A percentile compares a stretch with the other conserved stretches of the same genome.
Evolutionary conservation across 2,888 invertebrate genomes (phyloP).

Genomic region (Rhagonycha fulva): DNA sequence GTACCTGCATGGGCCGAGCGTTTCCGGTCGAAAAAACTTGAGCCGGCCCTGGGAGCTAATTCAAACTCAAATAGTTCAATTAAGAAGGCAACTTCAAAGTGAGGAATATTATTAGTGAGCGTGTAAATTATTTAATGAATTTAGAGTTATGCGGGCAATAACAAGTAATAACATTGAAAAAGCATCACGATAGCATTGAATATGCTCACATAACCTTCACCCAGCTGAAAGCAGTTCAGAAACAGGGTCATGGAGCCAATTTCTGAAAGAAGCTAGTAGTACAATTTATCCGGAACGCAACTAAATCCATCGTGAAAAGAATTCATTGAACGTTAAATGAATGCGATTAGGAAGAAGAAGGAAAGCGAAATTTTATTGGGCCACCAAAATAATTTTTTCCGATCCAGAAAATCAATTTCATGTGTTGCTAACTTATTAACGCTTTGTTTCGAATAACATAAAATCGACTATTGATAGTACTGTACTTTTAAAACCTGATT

Average conservation of each 20-base stretch:
- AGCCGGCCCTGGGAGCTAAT: not conserved
- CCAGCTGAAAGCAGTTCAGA: constrained; percentile 9
- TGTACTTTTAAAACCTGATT: constrained; percentile 38
- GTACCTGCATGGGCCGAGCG: not conserved
- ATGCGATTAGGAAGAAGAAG: not conserved
- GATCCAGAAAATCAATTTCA: not conserved
- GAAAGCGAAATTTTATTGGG: not conserved
- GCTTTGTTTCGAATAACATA: constrained; percentile 16
- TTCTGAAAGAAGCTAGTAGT: not conserved
- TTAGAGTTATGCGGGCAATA: not conserved
- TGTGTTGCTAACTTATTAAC: not conserved
- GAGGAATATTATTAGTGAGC: not conserved
- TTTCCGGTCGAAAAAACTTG: not conserved
- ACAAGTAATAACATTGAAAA: not conserved
- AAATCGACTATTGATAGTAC: constrained; percentile 33
- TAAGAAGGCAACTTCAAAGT: not conserved
- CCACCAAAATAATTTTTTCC: not conserved
- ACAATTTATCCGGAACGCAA: not conserved
- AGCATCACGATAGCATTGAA: constrained; percentile 9
- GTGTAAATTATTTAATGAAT: not conserved
- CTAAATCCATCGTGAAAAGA: not conserved
- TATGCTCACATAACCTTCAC: constrained; percentile 8
- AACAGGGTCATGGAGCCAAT: not conserved
- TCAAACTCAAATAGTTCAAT: not conserved
- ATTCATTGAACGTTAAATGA: not conserved